A percentile compares a stretch with the other conserved stretches of the same genome.
phyloP scores from a whole-genome alignment of 2,888 invertebrate genomes.

The Fragum sueziense region DNA sequence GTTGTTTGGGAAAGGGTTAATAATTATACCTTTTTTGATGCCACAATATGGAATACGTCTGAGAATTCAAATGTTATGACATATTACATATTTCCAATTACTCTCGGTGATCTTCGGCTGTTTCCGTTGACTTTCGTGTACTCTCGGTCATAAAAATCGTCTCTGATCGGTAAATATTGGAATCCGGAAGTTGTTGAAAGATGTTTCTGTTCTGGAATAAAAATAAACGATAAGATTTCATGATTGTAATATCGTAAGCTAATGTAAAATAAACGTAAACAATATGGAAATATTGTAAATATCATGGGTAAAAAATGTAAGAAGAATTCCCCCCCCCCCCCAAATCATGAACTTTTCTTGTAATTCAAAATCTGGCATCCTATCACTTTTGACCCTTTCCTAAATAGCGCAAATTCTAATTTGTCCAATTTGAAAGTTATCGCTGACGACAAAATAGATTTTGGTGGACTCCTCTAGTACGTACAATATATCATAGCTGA shows the following conservation, averaged over 20 bases:
- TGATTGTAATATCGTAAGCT: not conserved
- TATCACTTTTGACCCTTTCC: too few species aligned
- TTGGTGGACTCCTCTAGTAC: too few species aligned
- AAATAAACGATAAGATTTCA: not conserved
- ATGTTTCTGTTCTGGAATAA: not conserved
- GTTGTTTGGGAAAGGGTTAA: too few species aligned
- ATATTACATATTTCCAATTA: constrained; percentile 2
- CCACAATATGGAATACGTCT: constrained; percentile 5
- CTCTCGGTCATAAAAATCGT: not conserved
- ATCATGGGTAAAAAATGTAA: not conserved
- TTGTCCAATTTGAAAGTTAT: too few species aligned
- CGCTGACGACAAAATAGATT: too few species aligned
- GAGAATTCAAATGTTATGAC: constrained; percentile 22
- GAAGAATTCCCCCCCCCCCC: too few species aligned
- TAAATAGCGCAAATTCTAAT: too few species aligned
- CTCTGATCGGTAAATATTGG: not conserved
- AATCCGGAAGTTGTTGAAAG: not conserved
- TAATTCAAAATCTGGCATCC: too few species aligned
- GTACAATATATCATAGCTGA: too few species aligned
- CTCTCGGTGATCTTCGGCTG: not conserved
- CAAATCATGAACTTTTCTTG: too few species aligned
- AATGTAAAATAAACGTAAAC: not conserved
- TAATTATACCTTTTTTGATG: not conserved
- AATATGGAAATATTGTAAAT: not conserved
- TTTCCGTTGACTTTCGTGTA: not conserved